These are phyloP conservation scores for Melanotaenia parkinsoni DNA, from an alignment of 2,797 vertebrate genomes.

Conservation along the genomic window DNA sequence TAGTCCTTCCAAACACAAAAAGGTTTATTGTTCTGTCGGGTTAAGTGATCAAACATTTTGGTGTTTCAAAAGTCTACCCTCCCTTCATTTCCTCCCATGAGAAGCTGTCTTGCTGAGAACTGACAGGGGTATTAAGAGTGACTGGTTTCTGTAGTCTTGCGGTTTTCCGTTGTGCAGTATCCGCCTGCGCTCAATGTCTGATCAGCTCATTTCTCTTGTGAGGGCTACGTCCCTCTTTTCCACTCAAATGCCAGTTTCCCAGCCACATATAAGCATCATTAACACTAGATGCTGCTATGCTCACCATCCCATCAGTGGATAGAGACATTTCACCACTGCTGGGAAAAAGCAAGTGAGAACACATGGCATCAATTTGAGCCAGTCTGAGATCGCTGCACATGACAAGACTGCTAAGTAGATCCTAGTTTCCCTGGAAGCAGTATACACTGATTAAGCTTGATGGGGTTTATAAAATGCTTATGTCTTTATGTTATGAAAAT, in stretches of 20 bases:
- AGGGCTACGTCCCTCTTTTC: conserved; percentile 37
- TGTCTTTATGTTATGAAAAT: conserved; percentile 23
- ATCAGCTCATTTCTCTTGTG: conserved; percentile 56
- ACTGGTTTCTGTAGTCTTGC: conserved; percentile 48
- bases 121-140: conserved; percentile 64
- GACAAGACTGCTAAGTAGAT: conserved; percentile 72
- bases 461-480: conserved; percentile 23
- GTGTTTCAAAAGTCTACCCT: conserved; percentile 32
- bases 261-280: conserved; percentile 27
- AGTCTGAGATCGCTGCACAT: conserved; percentile 61
- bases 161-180: conserved; percentile 63
- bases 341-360: conserved; percentile 58
- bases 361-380: conserved; percentile 78
- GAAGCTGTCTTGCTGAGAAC: conserved; percentile 44
- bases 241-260: conserved; percentile 42
- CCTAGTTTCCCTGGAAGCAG: conserved; percentile 39
- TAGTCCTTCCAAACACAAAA: conserved; percentile 54
- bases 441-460: conserved; percentile 21
- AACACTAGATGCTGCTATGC: conserved; percentile 60
- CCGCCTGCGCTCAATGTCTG: conserved; percentile 30
- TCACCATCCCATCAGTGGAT: conserved; percentile 29
- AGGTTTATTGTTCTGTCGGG: conserved; percentile 65
- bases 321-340: conserved; percentile 51
- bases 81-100: conserved; percentile 60
- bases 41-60: conserved; percentile 49